Percentiles rank a stretch among this genome's conserved stretches.
These are phyloP conservation scores for Drosophila oshimai DNA, from an alignment of 1,140 invertebrate genomes.

Conservation along the genomic window DNA sequence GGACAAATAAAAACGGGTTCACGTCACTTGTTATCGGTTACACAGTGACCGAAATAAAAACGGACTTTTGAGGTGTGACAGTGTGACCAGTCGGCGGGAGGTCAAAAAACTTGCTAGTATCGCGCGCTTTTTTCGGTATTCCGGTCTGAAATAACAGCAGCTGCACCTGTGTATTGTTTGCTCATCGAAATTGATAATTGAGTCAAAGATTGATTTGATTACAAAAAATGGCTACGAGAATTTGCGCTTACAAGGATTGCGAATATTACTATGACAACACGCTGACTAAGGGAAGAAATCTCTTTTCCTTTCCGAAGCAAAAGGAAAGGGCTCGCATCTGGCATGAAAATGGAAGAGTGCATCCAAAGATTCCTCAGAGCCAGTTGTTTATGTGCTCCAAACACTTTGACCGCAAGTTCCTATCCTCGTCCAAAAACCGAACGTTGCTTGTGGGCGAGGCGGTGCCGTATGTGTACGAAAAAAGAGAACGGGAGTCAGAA, in stretches of 20 bases:
- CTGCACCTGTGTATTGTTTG: too few relatives aligned
- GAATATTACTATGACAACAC: constrained; percentile 37
- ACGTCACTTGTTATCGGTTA: too few relatives aligned
- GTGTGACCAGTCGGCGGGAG: too few relatives aligned
- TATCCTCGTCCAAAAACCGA: constrained; percentile 46
- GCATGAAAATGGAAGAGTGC: constrained; percentile 47
- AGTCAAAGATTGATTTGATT: too few relatives aligned
- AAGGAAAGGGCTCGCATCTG: constrained; percentile 42
- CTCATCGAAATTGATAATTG: too few relatives aligned
- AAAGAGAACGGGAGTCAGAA: not conserved
- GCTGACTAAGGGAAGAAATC: constrained; percentile 11
- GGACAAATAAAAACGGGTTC: too few relatives aligned
- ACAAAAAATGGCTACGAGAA: constrained; percentile 33
- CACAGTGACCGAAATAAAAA: too few relatives aligned
- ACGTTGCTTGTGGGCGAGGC: constrained; percentile 58
- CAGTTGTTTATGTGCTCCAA: constrained; percentile 63
- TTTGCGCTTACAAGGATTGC: constrained; percentile 67
- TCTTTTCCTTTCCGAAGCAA: constrained; percentile 70
- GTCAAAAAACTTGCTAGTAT: too few relatives aligned
- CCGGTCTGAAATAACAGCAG: too few relatives aligned
- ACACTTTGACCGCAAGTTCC: constrained; percentile 63
- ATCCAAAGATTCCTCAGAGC: constrained; percentile 29
- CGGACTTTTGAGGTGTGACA: too few relatives aligned
- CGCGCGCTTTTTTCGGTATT: too few relatives aligned
- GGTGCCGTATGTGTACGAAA: constrained; percentile 44